A percentile compares a stretch with the other conserved stretches of the same genome.
Evolutionary conservation across 2,888 invertebrate genomes (phyloP).

Genomic region (Parnassius smintheus): DNA sequence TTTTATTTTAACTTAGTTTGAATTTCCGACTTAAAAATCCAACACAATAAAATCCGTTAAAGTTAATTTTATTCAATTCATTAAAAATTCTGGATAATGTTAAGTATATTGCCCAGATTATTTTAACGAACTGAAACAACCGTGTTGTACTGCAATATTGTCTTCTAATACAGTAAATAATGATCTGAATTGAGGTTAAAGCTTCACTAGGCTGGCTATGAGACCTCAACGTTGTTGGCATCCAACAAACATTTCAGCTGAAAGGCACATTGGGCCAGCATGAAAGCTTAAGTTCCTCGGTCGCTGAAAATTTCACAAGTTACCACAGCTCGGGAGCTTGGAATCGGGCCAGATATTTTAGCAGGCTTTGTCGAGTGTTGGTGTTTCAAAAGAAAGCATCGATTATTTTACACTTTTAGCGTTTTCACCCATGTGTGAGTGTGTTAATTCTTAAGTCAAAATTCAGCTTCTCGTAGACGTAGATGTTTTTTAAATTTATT

Average conservation of each 20-base stretch:
- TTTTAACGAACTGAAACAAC: too few species aligned
- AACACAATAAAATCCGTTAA: too few species aligned
- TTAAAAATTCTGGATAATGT: too few species aligned
- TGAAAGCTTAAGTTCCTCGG: slow-evolving; percentile 18
- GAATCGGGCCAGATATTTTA: slow-evolving; percentile 38
- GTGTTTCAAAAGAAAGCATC: slow-evolving; percentile 17
- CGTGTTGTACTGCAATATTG: too few species aligned
- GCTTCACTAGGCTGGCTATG: not conserved
- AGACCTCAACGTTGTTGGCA: slow-evolving; percentile 16
- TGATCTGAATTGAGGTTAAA: not conserved
- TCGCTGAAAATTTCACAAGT: slow-evolving; percentile 33
- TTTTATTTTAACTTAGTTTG: too few species aligned
- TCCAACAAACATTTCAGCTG: slow-evolving; percentile 8
- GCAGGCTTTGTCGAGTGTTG: not conserved
- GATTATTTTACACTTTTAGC: slow-evolving; percentile 20
- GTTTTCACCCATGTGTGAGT: not conserved
- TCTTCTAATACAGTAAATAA: too few species aligned
- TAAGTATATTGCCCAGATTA: too few species aligned
- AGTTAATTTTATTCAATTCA: too few species aligned
- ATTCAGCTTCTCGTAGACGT: too few species aligned
- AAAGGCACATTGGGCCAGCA: slow-evolving; percentile 8
- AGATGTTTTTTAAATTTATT: too few species aligned
- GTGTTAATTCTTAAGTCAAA: too few species aligned
- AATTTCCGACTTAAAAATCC: too few species aligned
- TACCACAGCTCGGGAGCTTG: slow-evolving; percentile 33